phyloP scores from a whole-genome alignment of 2,113 vertebrate species.

The Alligator sinensis region DNA sequence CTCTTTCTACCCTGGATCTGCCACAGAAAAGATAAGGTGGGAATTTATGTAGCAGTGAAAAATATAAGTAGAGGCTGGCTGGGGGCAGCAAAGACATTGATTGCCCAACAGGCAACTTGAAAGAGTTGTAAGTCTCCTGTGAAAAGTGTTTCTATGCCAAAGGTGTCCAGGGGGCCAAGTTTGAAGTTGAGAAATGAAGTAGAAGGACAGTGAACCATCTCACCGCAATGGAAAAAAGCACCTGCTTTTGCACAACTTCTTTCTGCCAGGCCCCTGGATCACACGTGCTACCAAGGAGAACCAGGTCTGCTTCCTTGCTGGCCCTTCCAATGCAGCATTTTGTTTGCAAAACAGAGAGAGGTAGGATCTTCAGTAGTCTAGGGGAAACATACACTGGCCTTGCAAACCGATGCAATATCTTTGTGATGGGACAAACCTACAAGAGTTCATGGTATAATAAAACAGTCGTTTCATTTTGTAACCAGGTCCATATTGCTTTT shows the following conservation, averaged over 20 bases:
- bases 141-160: neutral
- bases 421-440: constrained; percentile 60
- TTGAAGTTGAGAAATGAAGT: neutral
- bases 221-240: neutral
- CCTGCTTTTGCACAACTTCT: neutral
- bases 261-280: neutral
- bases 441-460: constrained; percentile 58
- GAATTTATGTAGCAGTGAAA: neutral
- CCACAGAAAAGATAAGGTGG: neutral
- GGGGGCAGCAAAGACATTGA: too few relatives aligned
- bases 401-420: constrained; percentile 45
- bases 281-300: neutral
- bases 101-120: too few relatives aligned
- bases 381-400: constrained; percentile 31
- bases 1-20: neutral
- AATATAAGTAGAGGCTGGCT: neutral
- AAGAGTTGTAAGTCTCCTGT: neutral
- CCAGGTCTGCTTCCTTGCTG: neutral
- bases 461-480: constrained; percentile 38
- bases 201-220: neutral
- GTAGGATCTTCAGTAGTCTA: constrained; percentile 51
- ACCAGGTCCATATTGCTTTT: neutral
- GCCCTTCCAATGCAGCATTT: neutral
- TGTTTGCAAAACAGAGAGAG: constrained; percentile 39
- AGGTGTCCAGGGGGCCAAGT: neutral